Percentiles rank a stretch among this genome's conserved stretches.
Conservation (phyloP, 2,888 invertebrate species). For the Tipula helvola region DNA sequence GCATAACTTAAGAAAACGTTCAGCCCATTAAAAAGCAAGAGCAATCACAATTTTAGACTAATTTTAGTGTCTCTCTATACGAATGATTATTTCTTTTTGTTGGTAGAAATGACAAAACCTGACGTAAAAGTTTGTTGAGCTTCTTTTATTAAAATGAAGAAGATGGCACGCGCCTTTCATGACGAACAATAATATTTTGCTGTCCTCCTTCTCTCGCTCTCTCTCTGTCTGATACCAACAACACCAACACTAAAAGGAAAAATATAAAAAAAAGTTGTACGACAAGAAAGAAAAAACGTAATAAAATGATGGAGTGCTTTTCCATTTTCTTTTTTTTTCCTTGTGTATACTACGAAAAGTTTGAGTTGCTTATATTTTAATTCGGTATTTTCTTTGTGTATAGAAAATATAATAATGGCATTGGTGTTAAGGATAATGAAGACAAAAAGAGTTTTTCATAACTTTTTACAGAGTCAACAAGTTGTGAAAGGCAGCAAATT, state of each 20-base stretch:
- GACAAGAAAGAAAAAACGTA: neutral
- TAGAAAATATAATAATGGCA: neutral
- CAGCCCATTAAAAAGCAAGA: neutral
- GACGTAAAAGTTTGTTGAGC: neutral
- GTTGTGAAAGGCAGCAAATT: neutral
- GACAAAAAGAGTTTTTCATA: constrained; percentile 4
- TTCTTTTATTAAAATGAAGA: neutral
- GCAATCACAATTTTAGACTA: neutral
- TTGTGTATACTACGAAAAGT: neutral
- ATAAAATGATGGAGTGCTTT: constrained; percentile 9
- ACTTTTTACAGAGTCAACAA: neutral
- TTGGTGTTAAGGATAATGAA: neutral
- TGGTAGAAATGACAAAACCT: neutral
- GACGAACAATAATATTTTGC: neutral
- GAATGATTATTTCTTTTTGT: too few relatives aligned
- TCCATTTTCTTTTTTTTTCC: neutral
- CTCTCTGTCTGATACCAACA: neutral
- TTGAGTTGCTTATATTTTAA: neutral
- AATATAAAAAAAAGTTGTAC: constrained; percentile 6
- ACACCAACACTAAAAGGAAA: neutral
- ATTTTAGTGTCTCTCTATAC: neutral
- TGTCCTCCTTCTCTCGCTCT: neutral
- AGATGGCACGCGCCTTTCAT: neutral
- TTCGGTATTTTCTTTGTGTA: neutral
- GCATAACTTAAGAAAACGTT: neutral